These are phyloP conservation scores for Poecilobothrus nobilitatus DNA, from an alignment of 2,888 invertebrate genomes.

Conservation along the genomic window DNA sequence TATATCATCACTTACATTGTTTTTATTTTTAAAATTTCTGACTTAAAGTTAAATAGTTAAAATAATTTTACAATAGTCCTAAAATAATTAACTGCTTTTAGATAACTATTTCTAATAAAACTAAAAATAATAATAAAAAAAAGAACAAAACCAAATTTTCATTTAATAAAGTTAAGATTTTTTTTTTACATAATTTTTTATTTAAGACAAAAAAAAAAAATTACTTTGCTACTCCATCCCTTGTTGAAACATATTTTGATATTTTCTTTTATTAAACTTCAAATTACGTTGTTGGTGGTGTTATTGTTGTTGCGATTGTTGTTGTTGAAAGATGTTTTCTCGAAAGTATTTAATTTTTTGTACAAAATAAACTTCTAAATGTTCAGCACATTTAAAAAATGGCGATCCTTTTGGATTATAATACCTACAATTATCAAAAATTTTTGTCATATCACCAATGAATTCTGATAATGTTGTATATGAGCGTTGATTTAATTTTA, in stretches of 20 bases:
- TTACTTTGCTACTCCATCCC: not conserved
- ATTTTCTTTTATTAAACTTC: not conserved
- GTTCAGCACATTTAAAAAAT: slow-evolving; percentile 93
- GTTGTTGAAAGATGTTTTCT: slow-evolving; percentile 59
- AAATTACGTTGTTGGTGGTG: not conserved
- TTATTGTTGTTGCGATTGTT: not conserved
- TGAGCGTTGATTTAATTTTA: slow-evolving; percentile 69
- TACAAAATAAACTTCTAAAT: slow-evolving; percentile 90
- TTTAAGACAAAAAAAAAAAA: not conserved
- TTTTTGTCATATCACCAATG: slow-evolving; percentile 95
- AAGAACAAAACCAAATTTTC: not conserved
- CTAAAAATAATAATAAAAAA: not conserved
- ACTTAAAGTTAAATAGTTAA: not conserved
- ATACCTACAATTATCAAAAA: slow-evolving; percentile 97
- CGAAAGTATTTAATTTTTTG: slow-evolving; percentile 83
- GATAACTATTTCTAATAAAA: not conserved
- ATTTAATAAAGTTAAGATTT: no score
- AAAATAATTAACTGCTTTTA: not conserved
- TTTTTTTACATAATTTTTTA: not conserved
- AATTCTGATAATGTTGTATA: slow-evolving; percentile 89
- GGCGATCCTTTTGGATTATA: slow-evolving; percentile 94
- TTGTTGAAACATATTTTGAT: no score
- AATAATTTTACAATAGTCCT: not conserved
- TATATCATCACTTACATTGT: not conserved
- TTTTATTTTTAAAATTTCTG: not conserved